Percentiles rank a stretch among this genome's conserved stretches.
Evolutionary conservation across 2,888 invertebrate genomes (phyloP).

Genomic region (Argynnis bischoffii): DNA sequence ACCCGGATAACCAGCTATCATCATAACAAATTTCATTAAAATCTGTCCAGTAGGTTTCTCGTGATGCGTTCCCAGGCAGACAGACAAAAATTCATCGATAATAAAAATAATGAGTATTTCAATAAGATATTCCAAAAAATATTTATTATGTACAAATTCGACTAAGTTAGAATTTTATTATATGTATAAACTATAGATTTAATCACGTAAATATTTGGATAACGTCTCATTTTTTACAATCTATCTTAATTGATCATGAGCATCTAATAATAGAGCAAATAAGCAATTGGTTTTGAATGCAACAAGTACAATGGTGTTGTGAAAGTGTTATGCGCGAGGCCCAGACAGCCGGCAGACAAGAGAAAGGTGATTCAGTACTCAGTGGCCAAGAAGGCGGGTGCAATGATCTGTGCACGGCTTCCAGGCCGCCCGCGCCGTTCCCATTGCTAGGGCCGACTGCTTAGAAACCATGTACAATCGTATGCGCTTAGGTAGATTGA

Average conservation of each 20-base stretch:
- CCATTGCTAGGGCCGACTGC: not conserved
- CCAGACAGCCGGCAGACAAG: constrained; percentile 70
- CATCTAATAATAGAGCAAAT: constrained; percentile 22
- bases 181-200: too few species aligned
- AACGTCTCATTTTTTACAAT: constrained; percentile 14
- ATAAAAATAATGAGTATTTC: too few species aligned
- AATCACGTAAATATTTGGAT: not conserved
- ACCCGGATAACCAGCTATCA: too few species aligned
- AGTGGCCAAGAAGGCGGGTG: constrained; percentile 45
- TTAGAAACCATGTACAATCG: constrained; percentile 3
- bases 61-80: too few species aligned
- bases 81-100: too few species aligned
- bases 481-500: not conserved
- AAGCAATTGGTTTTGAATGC: constrained; percentile 25
- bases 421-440: constrained; percentile 39
- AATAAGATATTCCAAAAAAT: too few species aligned
- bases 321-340: constrained; percentile 40
- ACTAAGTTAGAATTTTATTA: not conserved
- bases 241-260: not conserved
- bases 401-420: constrained; percentile 51
- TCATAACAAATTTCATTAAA: too few species aligned
- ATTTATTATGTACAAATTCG: too few species aligned
- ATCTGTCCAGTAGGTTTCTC: too few species aligned
- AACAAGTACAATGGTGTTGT: constrained; percentile 29
- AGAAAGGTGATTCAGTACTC: constrained; percentile 67